Evolutionary conservation across 2,797 vertebrate species (phyloP), one percentile per base, ranked within the genome.

Genomic region (Muscicapa comitata): DNA sequence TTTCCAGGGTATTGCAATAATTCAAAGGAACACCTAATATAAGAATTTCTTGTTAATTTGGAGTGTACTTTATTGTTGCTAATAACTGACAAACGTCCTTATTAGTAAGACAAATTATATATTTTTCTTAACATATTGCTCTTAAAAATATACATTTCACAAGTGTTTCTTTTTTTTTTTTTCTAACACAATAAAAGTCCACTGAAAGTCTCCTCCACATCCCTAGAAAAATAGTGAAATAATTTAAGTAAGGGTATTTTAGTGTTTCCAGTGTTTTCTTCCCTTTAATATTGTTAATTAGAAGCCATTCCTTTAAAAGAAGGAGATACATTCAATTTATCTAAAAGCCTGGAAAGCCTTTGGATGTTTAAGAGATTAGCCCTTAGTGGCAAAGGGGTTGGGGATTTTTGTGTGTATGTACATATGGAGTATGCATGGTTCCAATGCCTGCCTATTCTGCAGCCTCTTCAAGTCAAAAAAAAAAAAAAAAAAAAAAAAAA

Each of bases 371-470:
- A 53, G 38, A 50, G 11, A 63, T 67, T 59, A 63, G 9, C 7
- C 8, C 19, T 63, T 59, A 85, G 3, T 55, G 5, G 7, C 14
- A 57, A 74, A 65, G 3, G 4, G 7, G 40, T 40, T 89, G 37
- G 6, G 12, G 5, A 3, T 1, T 3, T 37, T 62, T 63, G 4
- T 42, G 21, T 24, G 7, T 37, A 14, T 2, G 2, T 67, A 42
- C 5, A 11, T 28, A 23, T 3, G 19, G 13, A 53, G 1, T 29
- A 18, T 3, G 0, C 20, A 37, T 50, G 19, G 25, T 57, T 11
- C 17, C 7, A 40, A 31, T 33, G 17, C 24, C 40, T 26, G 29
- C 29, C 37, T 53, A 31, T 86, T 23, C 48, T 55, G 23, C 37
- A 73, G 3, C 23, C 4, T 55, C 29, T 42, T 72, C 18, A 75